Base-by-base conservation (phyloP, 2,888 invertebrate species). In the Empis livida region DNA sequence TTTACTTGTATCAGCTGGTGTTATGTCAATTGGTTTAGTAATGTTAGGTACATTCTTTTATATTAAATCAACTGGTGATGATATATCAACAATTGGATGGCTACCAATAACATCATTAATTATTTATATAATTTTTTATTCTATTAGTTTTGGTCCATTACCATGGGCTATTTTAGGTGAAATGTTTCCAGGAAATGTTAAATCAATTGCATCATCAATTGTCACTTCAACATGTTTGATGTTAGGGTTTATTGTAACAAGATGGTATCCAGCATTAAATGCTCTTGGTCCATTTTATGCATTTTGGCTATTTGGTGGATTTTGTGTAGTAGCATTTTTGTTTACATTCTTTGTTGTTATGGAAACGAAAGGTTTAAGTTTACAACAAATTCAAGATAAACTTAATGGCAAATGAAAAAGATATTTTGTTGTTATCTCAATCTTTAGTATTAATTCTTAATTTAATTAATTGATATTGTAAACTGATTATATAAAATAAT, bases 351-450 rank as follows among this genome's bases (percentile, higher is more conserved):
- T 82, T 55, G 62, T 82, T 46, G 77, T 94, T 15, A 89, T 92
- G 5, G 93, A 93, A 71, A 93, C 93, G 0, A 91, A 88, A 68
- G 92, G 91, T 35, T 83, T 86, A 70, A 84, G 84, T 57, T 75
- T 91, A 57, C 80, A 83, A 59, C 80, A 93, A 70, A 92, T 93
- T 53, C 85, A 87, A 67, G 76, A 79, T 48, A 78, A 80, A 60
- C 70, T 84, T 32, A 74, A 74, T 51, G 79, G 79, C 53, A 74
- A 68, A 70, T 71, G 45, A 49, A 40, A n/a, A n/a, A n/a, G n/a
- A n/a, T n/a, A n/a, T n/a, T n/a, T n/a, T n/a, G n/a, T n/a, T n/a
- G n/a, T n/a, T n/a, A n/a, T n/a, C n/a, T n/a, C n/a, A n/a, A n/a
- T n/a, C n/a, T n/a, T n/a, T n/a, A n/a, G n/a, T n/a, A n/a, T n/a